Conservation (phyloP, 2,797 vertebrate species). For the Sebastiscus tertius region DNA sequence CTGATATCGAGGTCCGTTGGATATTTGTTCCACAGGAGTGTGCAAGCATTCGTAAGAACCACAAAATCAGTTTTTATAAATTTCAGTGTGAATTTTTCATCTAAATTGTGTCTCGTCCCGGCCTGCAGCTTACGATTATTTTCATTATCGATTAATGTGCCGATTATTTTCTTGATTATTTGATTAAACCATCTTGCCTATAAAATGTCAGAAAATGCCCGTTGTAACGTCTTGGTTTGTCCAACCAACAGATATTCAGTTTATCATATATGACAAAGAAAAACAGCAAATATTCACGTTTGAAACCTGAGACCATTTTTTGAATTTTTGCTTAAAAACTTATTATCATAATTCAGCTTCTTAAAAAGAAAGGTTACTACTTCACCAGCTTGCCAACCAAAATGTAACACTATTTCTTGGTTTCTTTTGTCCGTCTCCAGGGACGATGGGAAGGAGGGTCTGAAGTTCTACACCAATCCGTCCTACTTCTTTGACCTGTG, state of each 20-base stretch:
- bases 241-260: neutral
- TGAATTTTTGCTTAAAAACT: neutral
- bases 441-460: constrained; percentile 96
- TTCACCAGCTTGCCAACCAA: neutral
- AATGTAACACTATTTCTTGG: neutral
- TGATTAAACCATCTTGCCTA: neutral
- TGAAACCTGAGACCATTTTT: neutral
- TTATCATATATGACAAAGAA: neutral
- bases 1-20: too few species aligned
- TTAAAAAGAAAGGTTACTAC: neutral
- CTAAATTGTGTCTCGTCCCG: neutral
- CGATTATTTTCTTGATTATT: neutral
- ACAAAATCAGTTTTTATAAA: too few species aligned
- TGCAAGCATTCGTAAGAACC: too few species aligned
- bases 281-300: neutral
- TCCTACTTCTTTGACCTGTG: constrained; percentile 98
- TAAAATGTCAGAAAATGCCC: neutral
- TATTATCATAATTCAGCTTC: neutral
- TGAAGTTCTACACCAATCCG: constrained; percentile 98
- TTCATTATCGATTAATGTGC: neutral
- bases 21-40: too few species aligned
- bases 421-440: constrained; percentile 71
- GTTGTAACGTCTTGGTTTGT: neutral
- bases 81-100: too few species aligned
- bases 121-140: neutral